Evolutionary conservation across 2,797 vertebrate species (phyloP).

Genomic region (Bovichtus diacanthus): DNA sequence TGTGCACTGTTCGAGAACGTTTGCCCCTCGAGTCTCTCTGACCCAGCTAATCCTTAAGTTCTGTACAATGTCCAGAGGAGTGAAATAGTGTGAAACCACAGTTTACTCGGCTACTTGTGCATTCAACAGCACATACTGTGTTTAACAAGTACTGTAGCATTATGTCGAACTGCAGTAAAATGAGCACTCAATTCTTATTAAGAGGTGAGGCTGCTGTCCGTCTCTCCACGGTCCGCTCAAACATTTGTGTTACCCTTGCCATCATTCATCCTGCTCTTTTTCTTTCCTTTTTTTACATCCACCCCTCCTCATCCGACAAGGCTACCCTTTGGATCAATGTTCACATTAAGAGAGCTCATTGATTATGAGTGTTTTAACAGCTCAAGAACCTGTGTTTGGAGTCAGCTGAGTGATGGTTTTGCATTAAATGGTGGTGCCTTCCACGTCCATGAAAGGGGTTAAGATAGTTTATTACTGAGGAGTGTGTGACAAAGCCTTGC

Average conservation of each 20-base stretch:
- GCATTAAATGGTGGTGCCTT: neutral
- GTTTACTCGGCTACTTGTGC: neutral
- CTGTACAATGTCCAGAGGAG: neutral
- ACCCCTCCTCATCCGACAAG: neutral
- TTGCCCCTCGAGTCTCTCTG: constrained; percentile 3
- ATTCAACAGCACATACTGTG: neutral
- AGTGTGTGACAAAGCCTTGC: neutral
- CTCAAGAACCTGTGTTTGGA: neutral
- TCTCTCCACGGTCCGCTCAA: neutral
- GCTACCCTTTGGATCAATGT: neutral
- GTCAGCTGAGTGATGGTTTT: constrained; percentile 1
- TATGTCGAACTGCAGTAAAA: neutral
- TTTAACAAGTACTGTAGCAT: neutral
- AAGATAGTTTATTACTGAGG: neutral
- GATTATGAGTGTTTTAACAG: neutral
- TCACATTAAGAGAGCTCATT: neutral
- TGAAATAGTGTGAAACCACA: neutral
- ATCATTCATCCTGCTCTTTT: neutral
- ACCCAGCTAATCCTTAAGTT: neutral
- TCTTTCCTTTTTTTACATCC: neutral
- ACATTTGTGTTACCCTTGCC: neutral
- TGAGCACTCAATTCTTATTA: neutral
- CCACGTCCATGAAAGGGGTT: neutral
- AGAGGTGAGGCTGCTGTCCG: neutral
- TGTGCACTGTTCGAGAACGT: neutral